Conservation (phyloP, 2,888 invertebrate genomes). For the Pheosia tremula region DNA sequence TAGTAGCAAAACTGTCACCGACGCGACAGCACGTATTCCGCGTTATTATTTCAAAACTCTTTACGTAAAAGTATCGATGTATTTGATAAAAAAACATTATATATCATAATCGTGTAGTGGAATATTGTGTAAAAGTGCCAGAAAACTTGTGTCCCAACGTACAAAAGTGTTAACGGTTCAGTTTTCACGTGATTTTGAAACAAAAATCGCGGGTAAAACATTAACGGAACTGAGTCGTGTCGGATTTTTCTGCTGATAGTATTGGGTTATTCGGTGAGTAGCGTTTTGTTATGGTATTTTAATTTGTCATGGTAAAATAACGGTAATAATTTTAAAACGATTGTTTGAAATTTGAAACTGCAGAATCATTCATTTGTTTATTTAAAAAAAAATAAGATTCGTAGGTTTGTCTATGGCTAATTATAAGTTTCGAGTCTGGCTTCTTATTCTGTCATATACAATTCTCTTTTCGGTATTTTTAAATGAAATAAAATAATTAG, state of each 20-base stretch:
- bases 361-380: neutral
- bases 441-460: no score
- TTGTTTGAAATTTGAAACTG: conserved; percentile 7
- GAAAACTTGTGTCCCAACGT: conserved; percentile 43
- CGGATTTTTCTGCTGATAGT: conserved; percentile 65
- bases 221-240: conserved; percentile 68
- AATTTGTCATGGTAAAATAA: conserved; percentile 58
- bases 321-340: conserved; percentile 38
- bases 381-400: neutral
- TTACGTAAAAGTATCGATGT: conserved; percentile 69
- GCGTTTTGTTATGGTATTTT: conserved; percentile 66
- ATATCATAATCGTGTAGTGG: conserved; percentile 56
- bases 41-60: conserved; percentile 57
- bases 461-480: no score
- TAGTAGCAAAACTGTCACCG: conserved; percentile 61
- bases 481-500: no score
- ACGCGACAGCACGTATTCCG: conserved; percentile 27
- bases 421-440: neutral
- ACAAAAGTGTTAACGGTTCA: conserved; percentile 37
- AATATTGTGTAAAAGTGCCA: conserved; percentile 57
- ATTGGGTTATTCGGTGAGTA: conserved; percentile 70
- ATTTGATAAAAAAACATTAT: conserved; percentile 44
- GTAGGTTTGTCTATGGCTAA: neutral
- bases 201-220: conserved; percentile 71
- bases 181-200: conserved; percentile 71